Percentiles rank a stretch among this genome's conserved stretches.
Conservation (phyloP, 2,797 vertebrate species). For the Benthosema pterotum region DNA sequence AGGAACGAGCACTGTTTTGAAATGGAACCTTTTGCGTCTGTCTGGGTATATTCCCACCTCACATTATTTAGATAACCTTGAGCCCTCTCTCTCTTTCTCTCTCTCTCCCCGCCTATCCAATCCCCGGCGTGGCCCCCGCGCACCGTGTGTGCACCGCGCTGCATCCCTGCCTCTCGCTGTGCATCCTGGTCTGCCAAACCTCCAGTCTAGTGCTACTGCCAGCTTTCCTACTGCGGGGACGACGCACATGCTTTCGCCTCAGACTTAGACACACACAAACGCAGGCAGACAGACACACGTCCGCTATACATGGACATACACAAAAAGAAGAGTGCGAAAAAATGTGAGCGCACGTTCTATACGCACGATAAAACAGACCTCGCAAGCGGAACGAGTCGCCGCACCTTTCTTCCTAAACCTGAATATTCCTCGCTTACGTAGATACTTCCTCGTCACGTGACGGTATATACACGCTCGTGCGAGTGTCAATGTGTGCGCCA, state of each 20-base stretch:
- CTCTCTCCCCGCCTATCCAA: no score
- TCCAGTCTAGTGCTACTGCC: constrained; percentile 55
- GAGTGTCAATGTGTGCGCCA: constrained; percentile 48
- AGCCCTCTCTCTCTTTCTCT: no score
- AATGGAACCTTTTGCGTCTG: constrained; percentile 6
- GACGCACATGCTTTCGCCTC: constrained; percentile 68
- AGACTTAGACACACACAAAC: constrained; percentile 33
- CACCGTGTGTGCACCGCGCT: constrained; percentile 7
- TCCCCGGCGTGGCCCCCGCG: background rate
- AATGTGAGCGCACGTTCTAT: constrained; percentile 59
- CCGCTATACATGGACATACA: constrained; percentile 31
- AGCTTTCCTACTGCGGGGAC: constrained; percentile 63
- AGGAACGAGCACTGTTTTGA: constrained; percentile 14
- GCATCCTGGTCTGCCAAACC: constrained; percentile 66
- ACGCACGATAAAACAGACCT: constrained; percentile 75
- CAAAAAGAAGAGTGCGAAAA: constrained; percentile 57
- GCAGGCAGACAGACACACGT: constrained; percentile 31
- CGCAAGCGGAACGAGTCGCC: constrained; percentile 70
- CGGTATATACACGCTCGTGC: no score
- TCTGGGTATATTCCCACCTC: constrained; percentile 45
- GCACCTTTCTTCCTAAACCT: constrained; percentile 50
- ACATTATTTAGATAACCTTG: constrained; percentile 54
- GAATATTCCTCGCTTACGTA: constrained; percentile 35
- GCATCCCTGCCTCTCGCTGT: constrained; percentile 42
- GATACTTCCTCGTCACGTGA: constrained; percentile 18